Evolutionary conservation across 92 coral and sea anemone species (phyloP), one percentile per base, ranked within the genome.

Genomic region (Epizoanthus scotinus): DNA sequence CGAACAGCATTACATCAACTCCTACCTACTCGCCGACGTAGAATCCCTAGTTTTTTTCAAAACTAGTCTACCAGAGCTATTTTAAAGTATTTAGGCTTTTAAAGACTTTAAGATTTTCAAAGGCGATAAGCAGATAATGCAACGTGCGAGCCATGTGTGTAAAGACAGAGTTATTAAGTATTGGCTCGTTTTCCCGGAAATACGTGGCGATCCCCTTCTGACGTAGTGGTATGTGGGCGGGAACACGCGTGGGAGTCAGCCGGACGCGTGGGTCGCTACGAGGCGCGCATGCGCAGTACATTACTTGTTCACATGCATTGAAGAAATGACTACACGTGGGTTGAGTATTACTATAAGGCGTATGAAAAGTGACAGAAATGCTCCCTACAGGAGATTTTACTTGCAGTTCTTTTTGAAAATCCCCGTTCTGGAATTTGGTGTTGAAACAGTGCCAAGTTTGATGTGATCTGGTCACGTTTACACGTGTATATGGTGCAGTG

Each of bases 231-330:
- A 59, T 36, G 81, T 75, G 81, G 81, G 81, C 81, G 81, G 47
- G 19, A 36, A 58, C 67, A 6, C 69, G 56, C 81, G 81, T 75
- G 81, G 81, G 81, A 14, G 81, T 22, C 57, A 59, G 79, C 79
- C 81, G 81, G 81, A 75, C 81, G 81, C 81, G 81, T 75, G 81
- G 81, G 36, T 73, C 53, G 44, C 79, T 50, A 21, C 15, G 55
- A 13, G n/a, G 52, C 57, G 60, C 57, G 81, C 81, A 40, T 42
- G 60, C 57, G 81, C 81, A 40, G 44, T 20, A 68, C 81, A 75
- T 75, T 58, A 26, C 40, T 66, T n/a, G 81, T 14, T 14, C 2
- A 3, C 63, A 57, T 29, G 79, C 58, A 25, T 63, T 64, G 70
- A 57, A 59, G 68, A 58, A 58, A 75, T 75, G 56, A 22, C 24